Evolutionary conservation across 2,888 invertebrate species (phyloP).

Genomic region (Lymantria dispar): DNA sequence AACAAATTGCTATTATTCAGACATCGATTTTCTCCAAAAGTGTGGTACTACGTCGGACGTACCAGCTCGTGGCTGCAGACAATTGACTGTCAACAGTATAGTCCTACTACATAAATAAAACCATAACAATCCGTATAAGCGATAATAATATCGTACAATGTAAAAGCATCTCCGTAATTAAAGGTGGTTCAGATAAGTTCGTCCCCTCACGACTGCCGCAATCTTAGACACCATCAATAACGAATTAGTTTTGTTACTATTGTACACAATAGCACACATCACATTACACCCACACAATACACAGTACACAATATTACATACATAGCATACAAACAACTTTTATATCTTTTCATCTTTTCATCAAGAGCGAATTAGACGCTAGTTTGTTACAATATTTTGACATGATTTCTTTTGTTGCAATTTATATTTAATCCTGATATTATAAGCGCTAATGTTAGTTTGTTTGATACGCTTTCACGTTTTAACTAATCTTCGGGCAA

Average conservation of each 20-base stretch:
- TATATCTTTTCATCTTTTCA: conserved; percentile 21
- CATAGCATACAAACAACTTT: conserved; percentile 26
- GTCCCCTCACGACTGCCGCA: conserved; percentile 55
- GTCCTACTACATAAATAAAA: background rate
- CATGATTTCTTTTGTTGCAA: too few relatives aligned
- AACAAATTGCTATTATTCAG: too few relatives aligned
- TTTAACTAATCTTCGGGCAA: too few relatives aligned
- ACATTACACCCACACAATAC: conserved; percentile 26
- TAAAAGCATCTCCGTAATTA: conserved; percentile 62
- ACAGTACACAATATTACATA: conserved; percentile 23
- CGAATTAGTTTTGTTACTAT: conserved; percentile 71
- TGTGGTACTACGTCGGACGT: too few relatives aligned
- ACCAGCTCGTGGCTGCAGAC: too few relatives aligned
- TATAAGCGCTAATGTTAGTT: too few relatives aligned
- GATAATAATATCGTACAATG: conserved; percentile 38
- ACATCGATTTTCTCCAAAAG: too few relatives aligned
- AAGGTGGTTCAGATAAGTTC: conserved; percentile 61
- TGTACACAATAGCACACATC: conserved; percentile 23
- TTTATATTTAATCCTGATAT: too few relatives aligned
- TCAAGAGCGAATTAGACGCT: too few relatives aligned
- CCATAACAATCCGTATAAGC: background rate
- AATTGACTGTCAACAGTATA: too few relatives aligned
- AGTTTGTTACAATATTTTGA: too few relatives aligned
- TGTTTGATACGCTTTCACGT: too few relatives aligned
- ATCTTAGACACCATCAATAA: conserved; percentile 67